A percentile compares a stretch with the other conserved stretches of the same genome.
These are phyloP conservation scores for Choristoneura fumiferana DNA, from an alignment of 1,140 invertebrate species.

Conservation along the genomic window DNA sequence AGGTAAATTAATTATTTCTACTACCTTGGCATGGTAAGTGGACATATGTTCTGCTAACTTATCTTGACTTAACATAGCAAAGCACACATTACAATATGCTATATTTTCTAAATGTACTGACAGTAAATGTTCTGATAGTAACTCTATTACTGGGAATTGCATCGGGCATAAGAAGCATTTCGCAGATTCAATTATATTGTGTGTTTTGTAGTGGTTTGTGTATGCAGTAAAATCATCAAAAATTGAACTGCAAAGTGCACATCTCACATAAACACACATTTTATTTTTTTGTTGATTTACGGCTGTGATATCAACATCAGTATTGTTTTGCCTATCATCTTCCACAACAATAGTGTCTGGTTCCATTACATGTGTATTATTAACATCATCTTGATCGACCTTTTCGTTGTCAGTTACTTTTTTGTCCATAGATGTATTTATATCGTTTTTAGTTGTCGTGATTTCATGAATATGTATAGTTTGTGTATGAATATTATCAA, in stretches of 20 bases:
- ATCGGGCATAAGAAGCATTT: not conserved
- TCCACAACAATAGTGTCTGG: too few species aligned
- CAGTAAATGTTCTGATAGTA: not conserved
- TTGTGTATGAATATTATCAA: too few species aligned
- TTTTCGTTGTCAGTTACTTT: too few species aligned
- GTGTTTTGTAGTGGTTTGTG: not conserved
- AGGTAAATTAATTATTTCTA: not conserved
- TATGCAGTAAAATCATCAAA: not conserved
- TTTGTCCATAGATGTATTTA: too few species aligned
- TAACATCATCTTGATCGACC: too few species aligned
- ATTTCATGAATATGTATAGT: too few species aligned
- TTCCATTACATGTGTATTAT: too few species aligned
- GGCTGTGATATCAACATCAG: too few species aligned
- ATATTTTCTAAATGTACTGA: not conserved
- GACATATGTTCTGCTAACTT: not conserved
- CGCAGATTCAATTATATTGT: not conserved
- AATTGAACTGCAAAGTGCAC: conserved; percentile 1
- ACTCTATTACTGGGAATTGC: not conserved
- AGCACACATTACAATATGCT: not conserved
- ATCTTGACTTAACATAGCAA: not conserved
- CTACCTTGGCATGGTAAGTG: not conserved
- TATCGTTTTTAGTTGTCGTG: too few species aligned
- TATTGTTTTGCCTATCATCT: too few species aligned
- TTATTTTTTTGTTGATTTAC: not conserved
- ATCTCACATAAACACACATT: not conserved